phyloP scores from a whole-genome alignment of 1,140 invertebrate species.

The Eupeodes corollae region DNA sequence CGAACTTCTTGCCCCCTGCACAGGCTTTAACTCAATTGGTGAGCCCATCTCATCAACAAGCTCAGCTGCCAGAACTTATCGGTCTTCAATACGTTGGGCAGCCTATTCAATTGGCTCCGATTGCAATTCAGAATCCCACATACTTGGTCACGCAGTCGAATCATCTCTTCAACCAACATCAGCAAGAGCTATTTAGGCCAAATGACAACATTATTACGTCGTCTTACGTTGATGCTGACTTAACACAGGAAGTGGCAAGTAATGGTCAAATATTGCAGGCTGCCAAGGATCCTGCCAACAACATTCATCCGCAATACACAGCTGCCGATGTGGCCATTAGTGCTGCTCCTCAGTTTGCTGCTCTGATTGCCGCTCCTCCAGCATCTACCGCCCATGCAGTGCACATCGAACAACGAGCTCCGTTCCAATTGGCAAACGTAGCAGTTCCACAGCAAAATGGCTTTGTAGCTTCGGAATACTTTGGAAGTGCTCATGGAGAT shows the following conservation, averaged over 20 bases:
- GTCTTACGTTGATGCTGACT: constrained; percentile 26
- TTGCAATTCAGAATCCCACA: constrained; percentile 35
- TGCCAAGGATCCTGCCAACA: constrained; percentile 30
- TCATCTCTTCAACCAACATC: constrained; percentile 29
- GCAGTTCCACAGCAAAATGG: constrained; percentile 19
- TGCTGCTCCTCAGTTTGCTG: constrained; percentile 24
- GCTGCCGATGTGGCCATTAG: background rate
- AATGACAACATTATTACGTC: constrained; percentile 22
- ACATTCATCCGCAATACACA: constrained; percentile 27
- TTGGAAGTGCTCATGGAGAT: constrained; percentile 22
- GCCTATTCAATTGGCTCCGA: constrained; percentile 15
- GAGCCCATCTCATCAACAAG: constrained; percentile 18
- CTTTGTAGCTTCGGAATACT: constrained; percentile 33
- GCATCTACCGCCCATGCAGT: constrained; percentile 16
- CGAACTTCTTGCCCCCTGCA: constrained; percentile 22
- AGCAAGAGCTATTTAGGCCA: constrained; percentile 33
- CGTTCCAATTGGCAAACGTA: constrained; percentile 24
- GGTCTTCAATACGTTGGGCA: constrained; percentile 10
- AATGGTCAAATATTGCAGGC: constrained; percentile 34
- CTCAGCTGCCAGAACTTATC: constrained; percentile 25
- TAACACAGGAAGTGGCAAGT: constrained; percentile 34
- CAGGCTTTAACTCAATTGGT: constrained; percentile 30
- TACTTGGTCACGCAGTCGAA: constrained; percentile 36
- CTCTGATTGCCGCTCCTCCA: constrained; percentile 26
- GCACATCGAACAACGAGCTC: constrained; percentile 16